Evolutionary conservation across 2,113 vertebrate genomes (phyloP).

Genomic region (Sialia sialis): DNA sequence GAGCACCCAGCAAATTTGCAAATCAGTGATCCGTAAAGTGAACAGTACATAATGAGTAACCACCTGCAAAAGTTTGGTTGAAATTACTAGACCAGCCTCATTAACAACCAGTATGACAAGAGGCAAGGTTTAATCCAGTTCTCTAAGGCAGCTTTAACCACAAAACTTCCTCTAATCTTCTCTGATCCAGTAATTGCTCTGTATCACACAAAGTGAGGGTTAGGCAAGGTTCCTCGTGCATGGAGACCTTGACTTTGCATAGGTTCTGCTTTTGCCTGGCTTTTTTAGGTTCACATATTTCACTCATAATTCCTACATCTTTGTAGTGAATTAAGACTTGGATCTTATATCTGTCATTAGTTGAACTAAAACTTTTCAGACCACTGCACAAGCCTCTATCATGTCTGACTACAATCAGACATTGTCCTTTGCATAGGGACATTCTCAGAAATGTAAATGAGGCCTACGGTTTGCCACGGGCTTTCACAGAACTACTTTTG

Average conservation of each 20-base stretch:
- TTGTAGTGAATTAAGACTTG: neutral
- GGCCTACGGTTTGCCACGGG: neutral
- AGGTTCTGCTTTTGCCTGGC: neutral
- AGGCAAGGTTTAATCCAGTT: neutral
- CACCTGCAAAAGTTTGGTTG: neutral
- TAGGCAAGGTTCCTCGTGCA: neutral
- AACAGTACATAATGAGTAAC: neutral
- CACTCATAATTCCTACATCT: neutral
- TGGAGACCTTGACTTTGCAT: neutral
- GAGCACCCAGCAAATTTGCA: neutral
- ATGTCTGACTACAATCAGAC: neutral
- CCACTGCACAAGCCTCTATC: neutral
- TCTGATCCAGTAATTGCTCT: neutral
- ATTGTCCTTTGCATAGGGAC: neutral
- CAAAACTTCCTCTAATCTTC: neutral
- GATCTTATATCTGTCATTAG: neutral
- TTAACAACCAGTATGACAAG: neutral
- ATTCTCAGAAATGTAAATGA: neutral
- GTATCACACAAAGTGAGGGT: neutral
- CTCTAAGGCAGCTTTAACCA: neutral
- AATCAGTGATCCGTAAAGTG: neutral
- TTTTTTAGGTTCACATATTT: neutral
- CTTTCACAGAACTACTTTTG: neutral
- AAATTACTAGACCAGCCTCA: neutral
- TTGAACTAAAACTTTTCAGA: neutral